phyloP scores from a whole-genome alignment of 2,113 vertebrate genomes.

The Pristiophorus japonicus region DNA sequence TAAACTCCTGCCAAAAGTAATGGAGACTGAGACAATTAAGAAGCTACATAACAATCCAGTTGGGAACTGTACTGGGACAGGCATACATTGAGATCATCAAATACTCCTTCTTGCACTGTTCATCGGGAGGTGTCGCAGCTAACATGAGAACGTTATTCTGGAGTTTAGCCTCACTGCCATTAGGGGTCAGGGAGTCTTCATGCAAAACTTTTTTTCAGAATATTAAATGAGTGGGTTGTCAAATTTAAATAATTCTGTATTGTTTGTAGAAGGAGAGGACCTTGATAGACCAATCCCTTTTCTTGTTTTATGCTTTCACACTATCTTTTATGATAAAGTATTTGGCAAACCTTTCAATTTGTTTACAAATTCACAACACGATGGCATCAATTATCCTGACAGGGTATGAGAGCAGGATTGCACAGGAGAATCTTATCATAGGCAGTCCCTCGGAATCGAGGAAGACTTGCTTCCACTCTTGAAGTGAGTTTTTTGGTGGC shows the following conservation, averaged over 20 bases:
- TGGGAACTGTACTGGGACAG: neutral
- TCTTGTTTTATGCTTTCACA: neutral
- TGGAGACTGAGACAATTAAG: neutral
- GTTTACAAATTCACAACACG: neutral
- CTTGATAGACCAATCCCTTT: neutral
- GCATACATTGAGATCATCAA: neutral
- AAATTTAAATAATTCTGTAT: neutral
- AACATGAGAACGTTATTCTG: neutral
- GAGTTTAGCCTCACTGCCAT: neutral
- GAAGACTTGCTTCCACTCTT: too few relatives aligned
- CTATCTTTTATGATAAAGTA: neutral
- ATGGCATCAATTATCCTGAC: neutral
- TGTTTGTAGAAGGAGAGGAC: neutral
- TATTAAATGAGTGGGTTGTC: neutral
- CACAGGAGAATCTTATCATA: too few relatives aligned
- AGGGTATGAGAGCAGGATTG: neutral
- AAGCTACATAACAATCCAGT: neutral
- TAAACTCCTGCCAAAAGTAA: conserved; percentile 10
- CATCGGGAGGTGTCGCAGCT: neutral
- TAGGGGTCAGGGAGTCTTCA: neutral
- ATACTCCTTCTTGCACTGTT: neutral
- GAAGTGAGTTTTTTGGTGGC: too few relatives aligned
- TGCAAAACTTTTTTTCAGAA: neutral
- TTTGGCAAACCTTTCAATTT: neutral
- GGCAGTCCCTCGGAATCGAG: too few relatives aligned